Evolutionary conservation across 2,888 invertebrate genomes (phyloP).

Genomic region (Napeogenes inachia): DNA sequence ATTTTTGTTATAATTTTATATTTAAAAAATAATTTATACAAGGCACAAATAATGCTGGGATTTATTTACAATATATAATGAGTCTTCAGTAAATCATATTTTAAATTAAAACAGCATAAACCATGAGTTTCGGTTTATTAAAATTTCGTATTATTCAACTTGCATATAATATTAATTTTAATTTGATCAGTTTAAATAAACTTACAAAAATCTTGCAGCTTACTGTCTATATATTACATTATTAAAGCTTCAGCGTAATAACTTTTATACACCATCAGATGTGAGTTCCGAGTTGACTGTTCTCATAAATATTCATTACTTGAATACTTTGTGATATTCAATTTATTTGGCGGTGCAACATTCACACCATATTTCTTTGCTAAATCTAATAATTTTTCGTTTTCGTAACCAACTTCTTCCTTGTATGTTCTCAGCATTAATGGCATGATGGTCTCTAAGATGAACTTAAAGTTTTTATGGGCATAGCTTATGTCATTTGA

Average conservation of each 20-base stretch:
- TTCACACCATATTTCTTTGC: slow-evolving; percentile 76
- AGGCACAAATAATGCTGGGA: slow-evolving; percentile 8
- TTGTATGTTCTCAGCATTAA: slow-evolving; percentile 79
- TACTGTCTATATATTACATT: slow-evolving; percentile 73
- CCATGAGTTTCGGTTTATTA: slow-evolving; percentile 64
- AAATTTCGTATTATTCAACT: slow-evolving; percentile 73
- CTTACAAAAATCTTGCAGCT: slow-evolving; percentile 74
- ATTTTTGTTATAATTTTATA: too few relatives aligned
- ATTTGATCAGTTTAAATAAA: slow-evolving; percentile 75
- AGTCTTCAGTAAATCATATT: slow-evolving; percentile 5
- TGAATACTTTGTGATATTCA: slow-evolving; percentile 82
- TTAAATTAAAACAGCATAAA: slow-evolving; percentile 53
- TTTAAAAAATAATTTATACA: too few relatives aligned
- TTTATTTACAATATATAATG: slow-evolving; percentile 13
- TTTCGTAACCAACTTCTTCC: slow-evolving; percentile 78
- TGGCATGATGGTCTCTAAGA: slow-evolving; percentile 81
- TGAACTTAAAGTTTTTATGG: slow-evolving; percentile 83
- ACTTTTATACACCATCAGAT: slow-evolving; percentile 53
- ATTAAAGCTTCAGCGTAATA: slow-evolving; percentile 76
- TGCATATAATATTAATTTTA: slow-evolving; percentile 71
- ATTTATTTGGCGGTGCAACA: slow-evolving; percentile 75
- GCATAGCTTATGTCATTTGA: slow-evolving; percentile 67
- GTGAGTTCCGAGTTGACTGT: slow-evolving; percentile 42
- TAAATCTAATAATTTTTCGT: slow-evolving; percentile 69
- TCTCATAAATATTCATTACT: slow-evolving; percentile 81